A percentile compares a stretch with the other conserved stretches of the same genome.
Conservation (phyloP, 2,888 invertebrate species). For the Leptinotarsa tumamoca region DNA sequence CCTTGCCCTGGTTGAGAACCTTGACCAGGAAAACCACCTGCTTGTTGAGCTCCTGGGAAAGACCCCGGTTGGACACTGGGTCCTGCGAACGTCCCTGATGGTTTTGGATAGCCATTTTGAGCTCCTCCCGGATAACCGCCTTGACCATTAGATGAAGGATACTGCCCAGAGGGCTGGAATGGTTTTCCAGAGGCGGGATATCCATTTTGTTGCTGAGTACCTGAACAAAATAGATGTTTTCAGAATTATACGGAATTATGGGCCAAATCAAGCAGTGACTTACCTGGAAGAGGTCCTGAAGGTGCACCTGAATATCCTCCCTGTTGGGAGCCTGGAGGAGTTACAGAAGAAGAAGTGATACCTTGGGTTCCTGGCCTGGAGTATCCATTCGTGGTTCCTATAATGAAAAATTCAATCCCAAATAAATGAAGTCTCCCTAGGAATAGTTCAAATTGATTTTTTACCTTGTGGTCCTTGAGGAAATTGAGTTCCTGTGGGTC, state of each 20-base stretch:
- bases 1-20: constrained; percentile 24
- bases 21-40: constrained; percentile 49
- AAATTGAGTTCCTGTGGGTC: constrained; percentile 47
- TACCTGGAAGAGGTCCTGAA: constrained; percentile 30
- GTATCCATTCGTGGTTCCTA: constrained; percentile 26
- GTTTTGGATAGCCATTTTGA: constrained; percentile 54
- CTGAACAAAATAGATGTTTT: background rate
- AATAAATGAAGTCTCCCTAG: no score
- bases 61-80: constrained; percentile 1
- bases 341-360: constrained; percentile 26
- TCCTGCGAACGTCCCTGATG: background rate
- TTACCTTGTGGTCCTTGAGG: constrained; percentile 42
- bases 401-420: background rate
- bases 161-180: background rate
- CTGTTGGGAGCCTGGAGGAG: background rate
- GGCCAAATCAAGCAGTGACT: no score
- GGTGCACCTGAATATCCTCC: constrained; percentile 48
- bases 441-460: background rate
- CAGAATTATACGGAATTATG: background rate
- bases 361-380: constrained; percentile 23
- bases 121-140: constrained; percentile 6
- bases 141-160: background rate
- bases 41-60: constrained; percentile 44
- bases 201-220: constrained; percentile 13
- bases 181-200: constrained; percentile 22